Evolutionary conservation across 1,140 invertebrate species (phyloP), one percentile per base, ranked within the genome.

Genomic region (Euwallacea fornicatus): DNA sequence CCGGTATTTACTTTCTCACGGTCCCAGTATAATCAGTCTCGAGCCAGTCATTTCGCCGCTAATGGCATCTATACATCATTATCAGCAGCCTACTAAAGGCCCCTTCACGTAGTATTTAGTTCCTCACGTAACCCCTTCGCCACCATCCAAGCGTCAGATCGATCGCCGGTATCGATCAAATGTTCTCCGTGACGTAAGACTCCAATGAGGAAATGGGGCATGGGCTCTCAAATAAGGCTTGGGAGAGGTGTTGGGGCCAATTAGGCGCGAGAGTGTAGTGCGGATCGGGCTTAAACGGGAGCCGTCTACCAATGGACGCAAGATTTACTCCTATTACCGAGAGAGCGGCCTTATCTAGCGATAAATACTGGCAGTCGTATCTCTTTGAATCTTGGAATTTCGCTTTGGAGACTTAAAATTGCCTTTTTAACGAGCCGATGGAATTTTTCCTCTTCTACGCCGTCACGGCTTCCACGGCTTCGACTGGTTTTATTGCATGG

Each of bases 251-350:
- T 33, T 33, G 21, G 21, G 21, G 21, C 21, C 21, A 33, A 33
- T 33, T 33, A 33, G 4, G 21, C 21, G 21, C 21, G 4, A 33
- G 21, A 33, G 21, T 4, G 21, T 33, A 33, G 21, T 33, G 21
- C 21, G 21, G 21, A 33, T 33, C 21, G 13, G 47, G 10, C 13
- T 13, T 50, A 50, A 13, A 50, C 10, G 13, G 54, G 16, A 56
- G 54, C 54, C 54, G 54, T 56, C 54, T 56, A 21, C 54, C 54
- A 15, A 56, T 13, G 54, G 16, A 56, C n/a, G 54, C 54, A 56
- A 56, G 54, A 56, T 56, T 56, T 56, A 56, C 54, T 56, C 54
- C 54, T 56, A 56, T 56, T 56, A 56, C 54, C 54, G 54, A 56
- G 54, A 11, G 47, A 15, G 54, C 54, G 46, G 46, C 46, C 13